Base-by-base conservation (phyloP, 1,140 invertebrate genomes). In the Euglossa dilemma region DNA sequence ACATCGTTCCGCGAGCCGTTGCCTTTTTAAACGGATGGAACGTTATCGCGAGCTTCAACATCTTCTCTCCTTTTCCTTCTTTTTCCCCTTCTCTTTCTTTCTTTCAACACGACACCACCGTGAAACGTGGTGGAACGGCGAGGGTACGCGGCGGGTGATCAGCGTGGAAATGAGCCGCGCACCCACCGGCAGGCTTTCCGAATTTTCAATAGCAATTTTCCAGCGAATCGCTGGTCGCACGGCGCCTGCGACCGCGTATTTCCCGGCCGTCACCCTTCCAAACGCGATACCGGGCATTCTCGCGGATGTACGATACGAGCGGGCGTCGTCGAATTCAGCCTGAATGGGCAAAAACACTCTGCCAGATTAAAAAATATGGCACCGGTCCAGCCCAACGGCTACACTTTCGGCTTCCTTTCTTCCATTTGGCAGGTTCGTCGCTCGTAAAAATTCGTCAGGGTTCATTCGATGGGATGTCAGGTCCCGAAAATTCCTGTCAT, bases 281-380 rank as follows among this genome's bases (percentile, higher is more conserved):
- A 54, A 61, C 47, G 25, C 59, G 47, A 69, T 83, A 70, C 43
- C 56, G 20, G 59, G 36, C 36, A 47, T 73, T 47, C 2, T 54
- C 70, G 57, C 59, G 59, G 81, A 70, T 79, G n/a, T 28, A 56
- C 25, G 25, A 88, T 78, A 81, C 59, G 77, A 61, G 75, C 61
- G 47, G 61, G 56, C 71, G 28, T 56, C 69, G 71, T 63, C 63
- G 78, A 83, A 81, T 67, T 80, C 74, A 23, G 5, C 67, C 47
- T 54, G 77, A 88, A 88, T 84, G 78, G 74, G 43, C 84, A 80
- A 88, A 85, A 86, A 89, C 80, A 88, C 84, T 88, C 64, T 47
- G 84, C 77, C 81, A 88, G 83, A 89, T 89, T 89, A 89, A 88
- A 89, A 89, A 88, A 88, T 83, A 61, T 89, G 87, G 87, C 87